Evolutionary conservation across 1,140 invertebrate species (phyloP), one percentile per base, ranked within the genome.

Genomic region (Drosophila triauraria): DNA sequence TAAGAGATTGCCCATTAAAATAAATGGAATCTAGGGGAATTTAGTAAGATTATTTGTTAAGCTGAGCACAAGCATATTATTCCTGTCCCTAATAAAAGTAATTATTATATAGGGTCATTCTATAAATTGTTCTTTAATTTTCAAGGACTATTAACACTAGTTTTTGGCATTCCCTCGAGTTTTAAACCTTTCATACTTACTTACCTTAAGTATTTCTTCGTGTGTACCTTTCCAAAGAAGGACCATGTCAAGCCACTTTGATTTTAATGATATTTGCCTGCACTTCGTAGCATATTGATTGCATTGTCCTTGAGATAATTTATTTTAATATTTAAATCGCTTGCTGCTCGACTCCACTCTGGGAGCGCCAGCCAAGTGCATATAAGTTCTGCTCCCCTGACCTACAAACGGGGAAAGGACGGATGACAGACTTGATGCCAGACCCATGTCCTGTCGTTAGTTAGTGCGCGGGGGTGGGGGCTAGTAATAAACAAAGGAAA

Each of bases 401-500:
- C 70, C 70, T 50, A 74, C 38, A 72, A 60, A 74, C 38, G 51
- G 32, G 7, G 15, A 15, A 44, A 35, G 62, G 47, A 68, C 35
- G 47, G 17, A 40, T 59, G 65, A 46, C 75, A 72, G 60, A 79
- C 67, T 51, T 42, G 54, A 74, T 74, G 68, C 67, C 75, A 78
- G 70, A 67, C 60, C 46, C 64, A 62, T 83, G 80, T 63, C 75
- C 56, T 75, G 48, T 67, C 54, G 48, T 69, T 62, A 63, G 75
- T 53, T 53, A 46, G 61, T 70, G 74, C 27, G 50, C 46, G 38
- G 25, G 58, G 71, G 44, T 50, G 60, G 62, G 25, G 76, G 62
- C 47, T 54, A 58, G 80, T 65, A 78, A 88, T 88, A 87, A 80
- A 87, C 84, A 88, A 82, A 80, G 84, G 54, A 78, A 87, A 74